These are phyloP conservation scores for Lepidocyrtoides sp. DNA, from an alignment of 2,888 invertebrate species.

Conservation along the genomic window DNA sequence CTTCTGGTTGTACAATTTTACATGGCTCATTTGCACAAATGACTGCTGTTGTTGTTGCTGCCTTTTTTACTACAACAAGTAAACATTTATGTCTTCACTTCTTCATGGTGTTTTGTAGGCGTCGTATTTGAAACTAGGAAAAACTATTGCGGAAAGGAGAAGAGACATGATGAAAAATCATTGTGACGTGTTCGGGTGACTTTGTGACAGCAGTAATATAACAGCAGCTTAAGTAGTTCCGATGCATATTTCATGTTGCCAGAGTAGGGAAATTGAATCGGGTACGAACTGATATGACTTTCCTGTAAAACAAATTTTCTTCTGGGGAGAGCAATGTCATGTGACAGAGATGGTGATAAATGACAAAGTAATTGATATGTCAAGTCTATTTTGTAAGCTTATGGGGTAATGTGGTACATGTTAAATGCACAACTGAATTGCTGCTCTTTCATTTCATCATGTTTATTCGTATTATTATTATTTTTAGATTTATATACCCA, in stretches of 20 bases:
- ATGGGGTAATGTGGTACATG: too few relatives aligned
- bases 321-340: too few relatives aligned
- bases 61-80: neutral
- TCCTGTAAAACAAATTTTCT: neutral
- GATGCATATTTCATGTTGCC: neutral
- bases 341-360: neutral
- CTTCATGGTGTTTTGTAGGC: too few relatives aligned
- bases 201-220: neutral
- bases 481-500: too few relatives aligned
- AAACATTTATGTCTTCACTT: neutral
- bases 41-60: neutral
- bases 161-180: neutral
- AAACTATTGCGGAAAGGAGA: neutral
- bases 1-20: constrained; percentile 45
- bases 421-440: too few relatives aligned
- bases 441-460: too few relatives aligned
- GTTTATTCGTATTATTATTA: too few relatives aligned
- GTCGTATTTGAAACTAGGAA: too few relatives aligned
- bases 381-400: too few relatives aligned
- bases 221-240: too few relatives aligned
- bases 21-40: constrained; percentile 57
- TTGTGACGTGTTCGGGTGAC: neutral
- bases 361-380: neutral
- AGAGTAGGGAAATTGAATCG: neutral
- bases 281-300: neutral